These are phyloP conservation scores for Oscheius sp. DNA, from an alignment of 2,888 invertebrate species.

Conservation along the genomic window DNA sequence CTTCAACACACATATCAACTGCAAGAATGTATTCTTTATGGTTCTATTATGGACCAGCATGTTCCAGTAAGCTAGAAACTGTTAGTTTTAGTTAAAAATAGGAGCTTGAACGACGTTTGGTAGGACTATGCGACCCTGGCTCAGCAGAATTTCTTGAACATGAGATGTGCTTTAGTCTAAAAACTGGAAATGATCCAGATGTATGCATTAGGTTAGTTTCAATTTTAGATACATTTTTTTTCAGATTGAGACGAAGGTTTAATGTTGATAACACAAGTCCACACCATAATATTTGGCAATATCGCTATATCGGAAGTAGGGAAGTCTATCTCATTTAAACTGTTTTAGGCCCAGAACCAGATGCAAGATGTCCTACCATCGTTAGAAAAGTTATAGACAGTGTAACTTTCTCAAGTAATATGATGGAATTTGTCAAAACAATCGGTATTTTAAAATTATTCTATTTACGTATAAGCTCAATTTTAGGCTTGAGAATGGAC, in stretches of 20 bases:
- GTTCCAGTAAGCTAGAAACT: conserved; percentile 33
- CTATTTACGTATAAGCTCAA: background rate
- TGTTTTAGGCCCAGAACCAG: conserved; percentile 52
- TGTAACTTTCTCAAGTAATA: conserved; percentile 44
- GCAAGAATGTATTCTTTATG: conserved; percentile 52
- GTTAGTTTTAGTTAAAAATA: conserved; percentile 1
- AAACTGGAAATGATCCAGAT: conserved; percentile 42
- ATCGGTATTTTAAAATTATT: conserved; percentile 31
- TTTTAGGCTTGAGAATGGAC: conserved; percentile 53
- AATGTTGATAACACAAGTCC: conserved; percentile 35
- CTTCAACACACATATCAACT: conserved; percentile 49
- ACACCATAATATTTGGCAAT: conserved; percentile 45
- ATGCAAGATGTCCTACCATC: conserved; percentile 51
- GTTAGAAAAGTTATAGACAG: conserved; percentile 57
- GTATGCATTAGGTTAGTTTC: conserved; percentile 45
- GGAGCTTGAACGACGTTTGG: conserved; percentile 48
- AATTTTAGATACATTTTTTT: background rate
- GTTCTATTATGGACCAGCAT: conserved; percentile 34
- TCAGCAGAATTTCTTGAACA: conserved; percentile 52
- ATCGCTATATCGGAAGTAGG: conserved; percentile 47
- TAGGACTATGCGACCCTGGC: conserved; percentile 56
- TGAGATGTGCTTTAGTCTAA: conserved; percentile 55
- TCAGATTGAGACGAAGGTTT: conserved; percentile 51
- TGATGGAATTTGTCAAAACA: conserved; percentile 57
- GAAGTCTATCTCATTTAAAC: background rate